These are phyloP conservation scores for Scelioninae gen. 1 DNA, from an alignment of 2,888 invertebrate species.

Conservation along the genomic window DNA sequence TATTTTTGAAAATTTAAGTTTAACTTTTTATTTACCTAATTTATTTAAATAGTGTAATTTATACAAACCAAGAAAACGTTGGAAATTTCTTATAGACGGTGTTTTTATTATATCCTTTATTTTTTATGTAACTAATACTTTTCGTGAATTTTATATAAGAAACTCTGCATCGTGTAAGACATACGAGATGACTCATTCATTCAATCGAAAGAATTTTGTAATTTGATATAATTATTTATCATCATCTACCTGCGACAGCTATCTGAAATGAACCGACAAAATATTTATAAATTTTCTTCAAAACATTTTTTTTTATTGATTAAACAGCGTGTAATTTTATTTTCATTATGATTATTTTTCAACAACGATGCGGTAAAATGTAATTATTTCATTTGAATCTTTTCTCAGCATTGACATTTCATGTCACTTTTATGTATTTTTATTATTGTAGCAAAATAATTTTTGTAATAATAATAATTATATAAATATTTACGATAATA, in stretches of 20 bases:
- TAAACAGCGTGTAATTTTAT: no score
- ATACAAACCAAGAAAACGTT: neutral
- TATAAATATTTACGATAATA: no score
- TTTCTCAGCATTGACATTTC: no score
- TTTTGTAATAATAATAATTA: no score
- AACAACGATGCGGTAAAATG: no score
- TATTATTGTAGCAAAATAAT: no score
- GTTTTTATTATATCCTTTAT: neutral
- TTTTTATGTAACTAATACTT: constrained; percentile 33
- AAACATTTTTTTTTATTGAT: no score
- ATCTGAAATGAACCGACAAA: constrained; percentile 28
- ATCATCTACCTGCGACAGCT: constrained; percentile 30
- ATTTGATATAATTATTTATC: constrained; percentile 49
- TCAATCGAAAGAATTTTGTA: constrained; percentile 48
- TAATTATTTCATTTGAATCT: no score
- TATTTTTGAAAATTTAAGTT: neutral
- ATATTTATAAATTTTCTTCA: constrained; percentile 18
- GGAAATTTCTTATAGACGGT: neutral
- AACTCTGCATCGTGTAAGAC: constrained; percentile 32
- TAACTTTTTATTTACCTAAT: neutral
- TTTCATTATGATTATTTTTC: no score
- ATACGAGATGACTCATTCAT: constrained; percentile 48
- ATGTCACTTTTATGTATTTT: no score
- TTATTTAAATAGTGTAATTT: neutral
- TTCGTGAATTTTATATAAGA: constrained; percentile 25